A percentile compares a stretch with the other conserved stretches of the same genome.
phyloP scores from a whole-genome alignment of 53 echinoderm and acorn worm species.

The Apostichopus leukothele region DNA sequence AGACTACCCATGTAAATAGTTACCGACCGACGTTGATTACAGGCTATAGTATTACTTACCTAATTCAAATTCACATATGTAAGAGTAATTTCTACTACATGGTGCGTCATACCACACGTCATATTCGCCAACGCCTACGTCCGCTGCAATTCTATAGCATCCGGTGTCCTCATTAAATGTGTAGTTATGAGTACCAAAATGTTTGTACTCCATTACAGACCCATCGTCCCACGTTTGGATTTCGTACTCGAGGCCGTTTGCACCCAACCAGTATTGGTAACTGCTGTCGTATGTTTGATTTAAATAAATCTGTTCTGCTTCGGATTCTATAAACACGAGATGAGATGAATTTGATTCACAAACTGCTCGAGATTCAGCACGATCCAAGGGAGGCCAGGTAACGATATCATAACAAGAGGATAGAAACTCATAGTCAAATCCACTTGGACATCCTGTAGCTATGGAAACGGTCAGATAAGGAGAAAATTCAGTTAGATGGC shows the following conservation, averaged over 20 bases:
- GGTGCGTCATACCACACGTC: slow-evolving; percentile 8
- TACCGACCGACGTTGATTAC: no score
- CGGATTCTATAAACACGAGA: not conserved
- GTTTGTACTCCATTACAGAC: not conserved
- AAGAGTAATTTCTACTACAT: slow-evolving; percentile 6
- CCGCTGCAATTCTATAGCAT: not conserved
- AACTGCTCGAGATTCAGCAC: not conserved
- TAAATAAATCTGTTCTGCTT: not conserved
- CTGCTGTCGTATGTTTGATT: not conserved
- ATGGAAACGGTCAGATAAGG: not conserved
- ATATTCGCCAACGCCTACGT: not conserved
- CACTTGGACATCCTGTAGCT: not conserved
- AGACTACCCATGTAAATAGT: no score
- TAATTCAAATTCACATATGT: slow-evolving; percentile 3
- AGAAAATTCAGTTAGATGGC: no score
- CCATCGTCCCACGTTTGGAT: not conserved
- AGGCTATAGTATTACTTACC: not conserved
- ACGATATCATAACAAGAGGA: not conserved
- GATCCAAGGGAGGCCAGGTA: no score
- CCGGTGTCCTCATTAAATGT: not conserved
- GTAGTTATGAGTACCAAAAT: slow-evolving; percentile 5
- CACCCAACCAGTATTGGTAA: slow-evolving; percentile 4
- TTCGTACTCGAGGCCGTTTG: not conserved
- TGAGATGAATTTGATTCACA: not conserved
- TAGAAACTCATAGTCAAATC: not conserved